A percentile compares a stretch with the other conserved stretches of the same genome.
Conservation (phyloP, 2,113 vertebrate species). For the Syngnathoides biaculeatus region DNA sequence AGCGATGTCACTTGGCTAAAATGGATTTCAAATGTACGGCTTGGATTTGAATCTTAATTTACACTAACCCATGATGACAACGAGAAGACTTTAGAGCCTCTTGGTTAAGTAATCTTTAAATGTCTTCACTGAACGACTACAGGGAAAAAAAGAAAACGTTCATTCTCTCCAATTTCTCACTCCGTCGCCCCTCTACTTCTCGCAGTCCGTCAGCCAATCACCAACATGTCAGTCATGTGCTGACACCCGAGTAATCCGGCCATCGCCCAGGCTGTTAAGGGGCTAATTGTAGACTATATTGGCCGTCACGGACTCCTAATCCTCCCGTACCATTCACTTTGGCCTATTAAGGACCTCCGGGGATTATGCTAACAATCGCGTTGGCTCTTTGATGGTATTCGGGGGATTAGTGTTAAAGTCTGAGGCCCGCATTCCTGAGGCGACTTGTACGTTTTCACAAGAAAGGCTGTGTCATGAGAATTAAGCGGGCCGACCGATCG, state of each 20-base stretch:
- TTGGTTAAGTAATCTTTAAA: not conserved
- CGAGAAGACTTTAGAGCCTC: not conserved
- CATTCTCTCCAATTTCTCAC: conserved; percentile 59
- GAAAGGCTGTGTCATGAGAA: conserved; percentile 31
- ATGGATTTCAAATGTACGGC: not conserved
- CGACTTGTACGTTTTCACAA: conserved; percentile 16
- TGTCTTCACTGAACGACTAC: conserved; percentile 37
- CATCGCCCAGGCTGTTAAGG: conserved; percentile 64
- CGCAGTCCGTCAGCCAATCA: conserved; percentile 20
- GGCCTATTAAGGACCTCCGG: conserved; percentile 57
- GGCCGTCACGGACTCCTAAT: conserved; percentile 64
- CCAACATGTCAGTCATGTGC: conserved; percentile 59
- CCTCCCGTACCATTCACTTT: conserved; percentile 63
- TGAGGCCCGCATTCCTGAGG: conserved; percentile 39
- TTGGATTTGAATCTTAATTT: not conserved
- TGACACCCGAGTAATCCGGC: conserved; percentile 62
- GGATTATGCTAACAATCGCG: conserved; percentile 70
- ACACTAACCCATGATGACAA: not conserved
- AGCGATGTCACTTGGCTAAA: not conserved
- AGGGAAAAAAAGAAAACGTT: conserved; percentile 43
- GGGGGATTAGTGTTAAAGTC: conserved; percentile 64
- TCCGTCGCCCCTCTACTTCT: conserved; percentile 40
- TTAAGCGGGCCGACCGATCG: conserved; percentile 7
- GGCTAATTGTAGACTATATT: conserved; percentile 69
- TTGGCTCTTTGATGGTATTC: conserved; percentile 57